Conservation (phyloP, 2,797 vertebrate genomes). For the Falco peregrinus region DNA sequence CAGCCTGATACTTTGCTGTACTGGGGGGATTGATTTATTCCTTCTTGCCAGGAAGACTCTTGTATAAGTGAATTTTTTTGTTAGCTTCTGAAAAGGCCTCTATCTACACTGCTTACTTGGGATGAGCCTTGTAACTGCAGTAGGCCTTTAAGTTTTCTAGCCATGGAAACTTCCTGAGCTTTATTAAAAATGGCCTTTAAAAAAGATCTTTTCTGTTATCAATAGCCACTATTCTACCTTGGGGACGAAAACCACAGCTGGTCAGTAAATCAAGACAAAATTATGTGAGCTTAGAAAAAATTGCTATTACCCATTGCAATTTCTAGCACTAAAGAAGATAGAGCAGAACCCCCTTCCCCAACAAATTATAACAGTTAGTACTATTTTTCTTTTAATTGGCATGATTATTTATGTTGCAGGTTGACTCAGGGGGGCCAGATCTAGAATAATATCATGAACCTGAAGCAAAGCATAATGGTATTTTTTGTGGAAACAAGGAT, state of each 20-base stretch:
- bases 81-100: background rate
- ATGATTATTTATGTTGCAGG: background rate
- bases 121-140: background rate
- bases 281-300: slow-evolving; percentile 28
- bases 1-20: background rate
- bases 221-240: background rate
- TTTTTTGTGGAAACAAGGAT: background rate
- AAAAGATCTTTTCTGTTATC: slow-evolving; percentile 9
- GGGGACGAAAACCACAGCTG: background rate
- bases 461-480: background rate
- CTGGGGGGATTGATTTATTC: background rate
- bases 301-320: background rate
- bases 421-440: background rate
- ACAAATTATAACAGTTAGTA: background rate
- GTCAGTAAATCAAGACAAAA: slow-evolving; percentile 54
- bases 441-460: background rate
- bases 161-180: background rate
- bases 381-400: background rate
- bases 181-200: background rate
- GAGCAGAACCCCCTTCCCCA: background rate
- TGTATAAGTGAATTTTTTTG: background rate
- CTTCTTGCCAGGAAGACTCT: background rate
- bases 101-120: background rate
- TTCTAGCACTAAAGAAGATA: background rate
- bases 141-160: background rate